Base-by-base conservation (phyloP, 2,797 vertebrate species). In the Pteropus rufus region DNA sequence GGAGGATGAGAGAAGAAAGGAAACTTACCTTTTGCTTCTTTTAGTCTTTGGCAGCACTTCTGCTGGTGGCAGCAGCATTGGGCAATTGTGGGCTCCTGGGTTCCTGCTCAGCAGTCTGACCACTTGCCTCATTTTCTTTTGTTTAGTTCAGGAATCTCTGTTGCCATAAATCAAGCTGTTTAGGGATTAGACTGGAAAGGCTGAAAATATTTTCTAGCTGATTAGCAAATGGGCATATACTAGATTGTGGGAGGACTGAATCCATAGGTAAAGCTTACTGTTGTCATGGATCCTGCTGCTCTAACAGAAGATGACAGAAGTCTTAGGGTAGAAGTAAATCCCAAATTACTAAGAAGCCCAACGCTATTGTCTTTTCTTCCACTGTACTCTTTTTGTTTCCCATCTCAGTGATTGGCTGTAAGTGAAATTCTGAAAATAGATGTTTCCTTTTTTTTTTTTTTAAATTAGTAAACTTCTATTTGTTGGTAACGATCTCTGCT, bases 191-290 rank as follows among this genome's bases (percentile, higher is more conserved):
- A 52, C 21, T 89, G 26, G 46, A 67, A 92, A 82, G 54, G 67
- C 58, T 94, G 39, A 81, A 87, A 60, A 72, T 92, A 54, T 49
- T 58, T 84, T 95, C 89, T 36, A 89, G 44, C 64, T 89, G 15
- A 94, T 69, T 41, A 69, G 16, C 56, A 64, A 92, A 21, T 41
- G 18, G 44, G 21, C 23, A 19, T n/a, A 39, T n/a, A 39, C 46
- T 72, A 19, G 60, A 65, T 65, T 67, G 41, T 16, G 15, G 44
- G 72, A 93, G 11, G 41, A 58, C n/a, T 26, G 5, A 75, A 54
- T 58, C n/a, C 41, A 12, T 72, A 93, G 26, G 46, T 77, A 14
- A 54, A 86, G 29, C 41, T 90, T 93, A 31, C 31, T 46, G 1
- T 56, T 86, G 46, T 86, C 36, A 36, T 5, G 64, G 58, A 80